A percentile compares a stretch with the other conserved stretches of the same genome.
Conservation (phyloP, 2,113 vertebrate genomes). For the Hippocampus abdominalis region DNA sequence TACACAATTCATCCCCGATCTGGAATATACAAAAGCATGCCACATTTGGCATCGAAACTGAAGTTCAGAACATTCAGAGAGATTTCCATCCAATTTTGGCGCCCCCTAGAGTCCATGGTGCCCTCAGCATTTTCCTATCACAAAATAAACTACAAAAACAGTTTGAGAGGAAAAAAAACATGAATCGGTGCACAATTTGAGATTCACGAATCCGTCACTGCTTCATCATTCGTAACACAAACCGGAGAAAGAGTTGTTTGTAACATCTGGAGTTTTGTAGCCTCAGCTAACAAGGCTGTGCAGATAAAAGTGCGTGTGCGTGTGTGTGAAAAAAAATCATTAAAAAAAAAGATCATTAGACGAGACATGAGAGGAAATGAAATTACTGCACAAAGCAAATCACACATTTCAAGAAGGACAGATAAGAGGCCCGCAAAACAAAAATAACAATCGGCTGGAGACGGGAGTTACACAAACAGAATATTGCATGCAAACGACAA, state of each 20-base stretch:
- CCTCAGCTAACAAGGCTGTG: not conserved
- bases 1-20: no score
- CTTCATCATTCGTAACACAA: not conserved
- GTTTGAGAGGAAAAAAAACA: not conserved
- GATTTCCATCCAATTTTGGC: no score
- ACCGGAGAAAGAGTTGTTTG: not conserved
- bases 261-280: conserved; percentile 20
- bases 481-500: not conserved
- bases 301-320: conserved; percentile 28
- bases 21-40: no score
- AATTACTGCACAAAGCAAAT: conserved; percentile 44
- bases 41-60: no score
- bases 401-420: conserved; percentile 21
- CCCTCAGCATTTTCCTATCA: no score
- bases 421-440: conserved; percentile 31
- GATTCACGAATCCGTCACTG: not conserved
- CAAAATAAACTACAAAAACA: not conserved
- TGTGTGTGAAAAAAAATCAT: not conserved
- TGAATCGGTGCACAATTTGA: not conserved
- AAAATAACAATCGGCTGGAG: conserved; percentile 22
- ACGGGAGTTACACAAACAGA: conserved; percentile 13
- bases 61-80: no score
- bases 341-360: conserved; percentile 29
- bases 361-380: conserved; percentile 47
- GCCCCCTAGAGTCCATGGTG: no score